Base-by-base conservation (phyloP, 2,797 vertebrate species). In the Geotrypetes seraphini region DNA sequence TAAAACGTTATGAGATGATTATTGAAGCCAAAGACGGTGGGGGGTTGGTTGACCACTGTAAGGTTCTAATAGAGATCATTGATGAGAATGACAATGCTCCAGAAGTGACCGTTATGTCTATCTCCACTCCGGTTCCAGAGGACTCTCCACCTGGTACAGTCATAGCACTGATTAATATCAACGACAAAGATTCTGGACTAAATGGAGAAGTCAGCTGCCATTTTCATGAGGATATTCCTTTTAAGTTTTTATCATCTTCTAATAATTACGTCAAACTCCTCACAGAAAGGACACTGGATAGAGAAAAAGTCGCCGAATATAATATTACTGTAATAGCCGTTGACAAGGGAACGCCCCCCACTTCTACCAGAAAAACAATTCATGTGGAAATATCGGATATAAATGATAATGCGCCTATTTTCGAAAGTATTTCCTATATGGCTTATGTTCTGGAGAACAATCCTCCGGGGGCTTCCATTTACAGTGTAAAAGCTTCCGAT, bases 41-140 rank as follows among this genome's bases (percentile, higher is more conserved):
- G 2, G 77, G 84, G 2, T 27, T 81, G 10, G 11, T 33, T 0
- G 39, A 73, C 0, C 61, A 67, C 2, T 84, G 79, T 42, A 50
- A 83, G 18, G 20, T 83, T 11, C 12, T 73, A 1, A 7, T 89
- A 3, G 74, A 86, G 4, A 47, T 87, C 27, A 25, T 60, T 10
- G 83, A 88, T 18, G 63, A 81, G 5, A 89, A 91, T 3, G 85
- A 89, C 39, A 84, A 87, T 7, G 53, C n/a, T 0, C 85, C 85
- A 14, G 30, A 72, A 0, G 39, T 88, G 22, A 66, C 56, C 2
- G 39, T 90, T 19, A 73, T 76, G 22, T 85, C 84, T 0, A 27
- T 90, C 2, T 60, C 57, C 1, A 71, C 62, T 7, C 69, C 69
- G 0, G 30, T 88, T 31, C 47, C 71, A 0, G 88, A 92, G 26